Conservation (phyloP, 2,888 invertebrate genomes). For the Itoplectis maculator region DNA sequence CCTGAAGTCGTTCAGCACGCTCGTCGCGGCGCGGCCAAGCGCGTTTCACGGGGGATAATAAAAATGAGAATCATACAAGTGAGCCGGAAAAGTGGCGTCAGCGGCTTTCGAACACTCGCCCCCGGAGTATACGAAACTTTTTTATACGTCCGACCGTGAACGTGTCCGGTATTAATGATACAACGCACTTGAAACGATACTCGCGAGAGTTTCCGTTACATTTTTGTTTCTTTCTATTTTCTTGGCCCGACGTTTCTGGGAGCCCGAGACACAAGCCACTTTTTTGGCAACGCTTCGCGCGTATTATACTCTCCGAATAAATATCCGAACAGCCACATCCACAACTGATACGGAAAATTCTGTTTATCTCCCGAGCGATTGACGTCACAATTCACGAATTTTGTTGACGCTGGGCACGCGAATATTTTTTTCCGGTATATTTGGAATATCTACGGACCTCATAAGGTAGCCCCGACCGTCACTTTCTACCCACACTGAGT, state of each 20-base stretch:
- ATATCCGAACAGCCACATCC: background rate
- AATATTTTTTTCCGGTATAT: slow-evolving; percentile 14
- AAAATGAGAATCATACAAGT: slow-evolving; percentile 55
- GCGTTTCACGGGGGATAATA: slow-evolving; percentile 33
- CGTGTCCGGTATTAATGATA: background rate
- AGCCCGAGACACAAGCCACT: background rate
- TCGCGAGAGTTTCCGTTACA: background rate
- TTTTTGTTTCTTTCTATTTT: slow-evolving; percentile 7
- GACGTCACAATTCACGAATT: slow-evolving; percentile 24
- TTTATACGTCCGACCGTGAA: background rate
- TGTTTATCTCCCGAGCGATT: slow-evolving; percentile 22
- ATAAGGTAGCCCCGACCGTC: background rate
- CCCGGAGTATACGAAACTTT: background rate
- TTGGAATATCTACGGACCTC: slow-evolving; percentile 6
- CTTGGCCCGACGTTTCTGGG: background rate
- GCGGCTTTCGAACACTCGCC: background rate
- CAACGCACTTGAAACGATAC: background rate
- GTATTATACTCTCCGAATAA: slow-evolving; percentile 17
- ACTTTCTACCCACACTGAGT: no score
- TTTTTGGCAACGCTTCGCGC: slow-evolving; percentile 14
- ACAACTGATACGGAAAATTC: slow-evolving; percentile 8
- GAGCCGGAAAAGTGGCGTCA: slow-evolving; percentile 45
- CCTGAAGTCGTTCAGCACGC: slow-evolving; percentile 42
- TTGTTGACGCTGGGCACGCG: background rate
- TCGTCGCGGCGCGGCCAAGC: slow-evolving; percentile 4